Evolutionary conservation across 2,797 vertebrate genomes (phyloP), one percentile per base, ranked within the genome.

Genomic region (Coluber constrictor): DNA sequence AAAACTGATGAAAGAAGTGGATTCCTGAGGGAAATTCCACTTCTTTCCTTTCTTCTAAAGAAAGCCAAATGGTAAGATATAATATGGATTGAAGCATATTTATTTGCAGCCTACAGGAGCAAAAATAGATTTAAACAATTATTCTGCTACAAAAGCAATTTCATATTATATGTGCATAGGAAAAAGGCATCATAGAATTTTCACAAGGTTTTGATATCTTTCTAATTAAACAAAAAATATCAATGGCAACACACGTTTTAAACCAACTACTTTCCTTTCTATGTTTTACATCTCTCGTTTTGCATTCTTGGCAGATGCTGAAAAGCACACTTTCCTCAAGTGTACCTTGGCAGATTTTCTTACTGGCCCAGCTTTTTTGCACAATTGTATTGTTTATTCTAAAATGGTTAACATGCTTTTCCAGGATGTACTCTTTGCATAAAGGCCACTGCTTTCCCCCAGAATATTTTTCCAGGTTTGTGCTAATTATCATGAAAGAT

Each of bases 221-320:
- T 96, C 95, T 95, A 60, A 92, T 94, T 95, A 94, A 95, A 94
- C 91, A 61, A 54, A 56, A 95, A 94, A 89, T 93, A 94, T 96
- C 96, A 96, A 95, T 94, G 95, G 94, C 93, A 37, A 2, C 18
- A 91, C 12, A 70, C 56, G 59, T 95, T 96, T 96, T 92, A 90
- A 90, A 32, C 86, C 92, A 93, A 90, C 51, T 37, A 91, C 0
- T 90, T 93, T 94, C 74, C 61, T 47, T 66, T 90, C 32, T 87
- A 92, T 79, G 37, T 96, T 96, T 94, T 92, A 94, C 90, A 91
- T 93, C 55, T 60, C 90, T 94, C 86, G 86, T 91, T 94, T 88
- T 94, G 88, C 93, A 47, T 93, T 88, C 56, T 93, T 94, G 93
- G 87, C 91, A 95, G 92, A 91, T 59, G 92, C 57, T 94, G 93